Conservation (phyloP, 2,113 vertebrate genomes). For the Pampusana beccarii region DNA sequence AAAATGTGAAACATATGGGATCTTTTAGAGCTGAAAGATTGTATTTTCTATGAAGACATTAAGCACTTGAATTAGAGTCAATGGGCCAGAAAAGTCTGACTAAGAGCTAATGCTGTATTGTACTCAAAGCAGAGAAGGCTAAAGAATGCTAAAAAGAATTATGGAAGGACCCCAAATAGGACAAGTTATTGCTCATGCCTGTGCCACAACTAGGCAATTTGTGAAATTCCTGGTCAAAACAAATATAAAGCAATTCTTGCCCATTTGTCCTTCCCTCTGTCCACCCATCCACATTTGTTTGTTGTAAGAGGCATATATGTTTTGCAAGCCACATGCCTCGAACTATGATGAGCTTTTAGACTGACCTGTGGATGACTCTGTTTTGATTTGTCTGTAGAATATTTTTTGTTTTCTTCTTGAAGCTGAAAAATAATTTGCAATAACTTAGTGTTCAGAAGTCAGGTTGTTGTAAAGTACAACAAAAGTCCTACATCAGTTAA, state of each 20-base stretch:
- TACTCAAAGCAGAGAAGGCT: neutral
- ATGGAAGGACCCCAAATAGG: neutral
- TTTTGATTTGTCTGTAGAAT: constrained; percentile 59
- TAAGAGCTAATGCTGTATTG: neutral
- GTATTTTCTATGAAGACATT: neutral
- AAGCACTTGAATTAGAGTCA: neutral
- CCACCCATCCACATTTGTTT: neutral
- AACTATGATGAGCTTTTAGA: neutral
- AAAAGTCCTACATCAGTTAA: neutral
- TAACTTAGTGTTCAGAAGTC: neutral
- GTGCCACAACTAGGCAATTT: neutral
- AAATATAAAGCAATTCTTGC: neutral
- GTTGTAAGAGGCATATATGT: neutral
- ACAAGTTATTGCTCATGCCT: neutral
- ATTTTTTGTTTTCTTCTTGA: constrained; percentile 59
- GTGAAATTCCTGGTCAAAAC: neutral
- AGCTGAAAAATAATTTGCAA: constrained; percentile 32
- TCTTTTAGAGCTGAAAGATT: neutral
- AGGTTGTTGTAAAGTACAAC: neutral
- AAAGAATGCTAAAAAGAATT: neutral
- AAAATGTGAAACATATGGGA: neutral
- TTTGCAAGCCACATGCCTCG: neutral
- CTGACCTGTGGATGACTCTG: constrained; percentile 86
- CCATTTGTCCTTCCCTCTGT: neutral
- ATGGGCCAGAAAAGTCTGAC: neutral